These are phyloP conservation scores for Schrankia costaestrigalis DNA, from an alignment of 2,888 invertebrate genomes.

Conservation along the genomic window DNA sequence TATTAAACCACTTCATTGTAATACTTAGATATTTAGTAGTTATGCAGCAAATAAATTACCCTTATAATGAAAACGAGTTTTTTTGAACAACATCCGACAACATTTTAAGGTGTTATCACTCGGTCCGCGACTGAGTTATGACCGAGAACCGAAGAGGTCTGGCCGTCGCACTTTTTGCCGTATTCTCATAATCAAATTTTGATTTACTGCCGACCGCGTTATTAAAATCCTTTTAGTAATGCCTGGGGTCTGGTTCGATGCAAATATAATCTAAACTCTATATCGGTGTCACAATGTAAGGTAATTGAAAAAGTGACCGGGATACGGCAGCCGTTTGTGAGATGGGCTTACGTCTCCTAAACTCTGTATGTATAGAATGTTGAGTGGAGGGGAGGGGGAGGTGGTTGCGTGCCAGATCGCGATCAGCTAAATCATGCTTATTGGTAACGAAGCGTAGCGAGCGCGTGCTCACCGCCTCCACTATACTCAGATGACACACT, in stretches of 20 bases:
- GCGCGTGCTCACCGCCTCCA: constrained; percentile 42
- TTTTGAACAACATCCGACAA: constrained; percentile 48
- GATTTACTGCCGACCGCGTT: constrained; percentile 62
- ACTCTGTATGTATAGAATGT: constrained; percentile 30
- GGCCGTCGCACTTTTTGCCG: constrained; percentile 46
- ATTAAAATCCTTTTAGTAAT: constrained; percentile 60
- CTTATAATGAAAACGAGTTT: constrained; percentile 52
- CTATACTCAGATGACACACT: constrained; percentile 2
- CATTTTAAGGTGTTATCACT: constrained; percentile 59
- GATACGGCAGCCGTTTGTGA: constrained; percentile 21
- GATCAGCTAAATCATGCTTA: constrained; percentile 65
- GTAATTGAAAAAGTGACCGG: constrained; percentile 42
- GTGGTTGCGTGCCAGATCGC: constrained; percentile 44
- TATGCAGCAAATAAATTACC: constrained; percentile 55
- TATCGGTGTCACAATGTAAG: constrained; percentile 48
- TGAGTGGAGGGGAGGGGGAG: constrained; percentile 28
- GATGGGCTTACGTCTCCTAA: constrained; percentile 26
- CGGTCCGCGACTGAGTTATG: constrained; percentile 53
- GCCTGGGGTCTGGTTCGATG: constrained; percentile 20
- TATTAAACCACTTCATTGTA: constrained; percentile 65
- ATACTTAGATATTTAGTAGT: constrained; percentile 66
- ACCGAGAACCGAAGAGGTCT: constrained; percentile 22
- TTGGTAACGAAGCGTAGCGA: constrained; percentile 63
- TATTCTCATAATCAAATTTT: constrained; percentile 66
- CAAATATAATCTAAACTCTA: constrained; percentile 33